These are phyloP conservation scores for Poeciliopsis presidionis DNA, from an alignment of 2,797 vertebrate species.

Conservation along the genomic window DNA sequence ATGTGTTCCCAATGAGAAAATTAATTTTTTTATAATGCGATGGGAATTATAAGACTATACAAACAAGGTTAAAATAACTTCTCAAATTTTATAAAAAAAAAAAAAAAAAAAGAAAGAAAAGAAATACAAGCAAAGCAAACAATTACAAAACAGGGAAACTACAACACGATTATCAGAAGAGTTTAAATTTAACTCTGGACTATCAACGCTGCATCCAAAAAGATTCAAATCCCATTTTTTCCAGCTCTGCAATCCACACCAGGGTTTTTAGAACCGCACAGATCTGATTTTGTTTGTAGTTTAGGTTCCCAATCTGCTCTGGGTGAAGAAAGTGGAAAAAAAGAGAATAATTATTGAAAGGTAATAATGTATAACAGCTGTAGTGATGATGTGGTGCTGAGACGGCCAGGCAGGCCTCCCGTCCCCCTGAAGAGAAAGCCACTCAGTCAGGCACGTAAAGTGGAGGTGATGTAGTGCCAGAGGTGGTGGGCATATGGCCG, in stretches of 20 bases:
- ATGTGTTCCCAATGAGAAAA: no score
- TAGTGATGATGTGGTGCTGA: conserved; percentile 3
- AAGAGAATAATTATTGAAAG: neutral
- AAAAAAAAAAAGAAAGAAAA: no score
- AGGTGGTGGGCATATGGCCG: conserved; percentile 83
- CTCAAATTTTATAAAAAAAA: no score
- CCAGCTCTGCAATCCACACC: no score
- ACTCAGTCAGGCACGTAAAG: conserved; percentile 38
- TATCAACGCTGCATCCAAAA: neutral
- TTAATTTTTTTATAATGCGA: no score
- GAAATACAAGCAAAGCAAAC: no score
- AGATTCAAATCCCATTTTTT: neutral
- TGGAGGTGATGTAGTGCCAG: conserved; percentile 80
- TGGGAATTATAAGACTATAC: no score
- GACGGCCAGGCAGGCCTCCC: neutral
- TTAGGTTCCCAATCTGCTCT: neutral
- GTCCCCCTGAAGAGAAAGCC: conserved; percentile 8
- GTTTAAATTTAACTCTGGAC: no score
- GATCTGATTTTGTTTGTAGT: neutral
- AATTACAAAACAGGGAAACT: no score
- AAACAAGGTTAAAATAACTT: no score
- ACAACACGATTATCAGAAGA: no score
- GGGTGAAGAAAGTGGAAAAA: neutral
- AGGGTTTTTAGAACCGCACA: neutral
- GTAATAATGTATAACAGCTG: neutral